These are phyloP conservation scores for Trissonchulus latispiculum DNA, from an alignment of 2,888 invertebrate species.

Conservation along the genomic window DNA sequence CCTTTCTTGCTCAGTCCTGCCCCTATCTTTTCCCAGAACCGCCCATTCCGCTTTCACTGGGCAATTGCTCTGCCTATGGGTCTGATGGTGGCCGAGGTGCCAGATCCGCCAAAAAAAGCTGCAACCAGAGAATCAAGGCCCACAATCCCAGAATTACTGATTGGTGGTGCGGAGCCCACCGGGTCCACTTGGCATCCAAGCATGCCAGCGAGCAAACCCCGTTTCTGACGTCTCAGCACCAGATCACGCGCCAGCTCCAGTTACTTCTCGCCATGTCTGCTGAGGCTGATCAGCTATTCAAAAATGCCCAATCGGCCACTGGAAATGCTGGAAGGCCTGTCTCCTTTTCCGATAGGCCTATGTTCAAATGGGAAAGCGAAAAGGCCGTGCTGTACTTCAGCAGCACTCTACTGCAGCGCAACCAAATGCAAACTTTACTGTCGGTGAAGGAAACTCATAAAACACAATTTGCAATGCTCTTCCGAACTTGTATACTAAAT, in stretches of 20 bases:
- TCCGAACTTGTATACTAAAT: too few species aligned
- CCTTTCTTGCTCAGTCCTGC: not conserved
- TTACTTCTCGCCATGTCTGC: not conserved
- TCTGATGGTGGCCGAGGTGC: not conserved
- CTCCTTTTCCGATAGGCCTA: not conserved
- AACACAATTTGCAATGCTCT: too few species aligned
- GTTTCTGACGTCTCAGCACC: not conserved
- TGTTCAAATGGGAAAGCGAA: conserved; percentile 1
- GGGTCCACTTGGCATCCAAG: not conserved
- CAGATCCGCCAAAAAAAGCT: not conserved
- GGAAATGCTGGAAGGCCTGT: not conserved
- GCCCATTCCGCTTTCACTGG: not conserved
- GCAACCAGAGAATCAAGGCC: not conserved
- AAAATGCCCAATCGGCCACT: too few species aligned
- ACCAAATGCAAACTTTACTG: too few species aligned
- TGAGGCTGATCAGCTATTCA: not conserved
- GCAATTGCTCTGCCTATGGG: not conserved
- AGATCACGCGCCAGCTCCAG: not conserved
- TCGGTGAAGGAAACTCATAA: too few species aligned
- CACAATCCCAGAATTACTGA: too few species aligned
- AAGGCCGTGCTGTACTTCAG: not conserved
- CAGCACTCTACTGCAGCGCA: too few species aligned
- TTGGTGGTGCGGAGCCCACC: not conserved
- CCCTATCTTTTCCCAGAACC: not conserved
- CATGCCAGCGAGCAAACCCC: not conserved